phyloP scores from a whole-genome alignment of 1,140 invertebrate genomes.

The Paracyclopina nana region DNA sequence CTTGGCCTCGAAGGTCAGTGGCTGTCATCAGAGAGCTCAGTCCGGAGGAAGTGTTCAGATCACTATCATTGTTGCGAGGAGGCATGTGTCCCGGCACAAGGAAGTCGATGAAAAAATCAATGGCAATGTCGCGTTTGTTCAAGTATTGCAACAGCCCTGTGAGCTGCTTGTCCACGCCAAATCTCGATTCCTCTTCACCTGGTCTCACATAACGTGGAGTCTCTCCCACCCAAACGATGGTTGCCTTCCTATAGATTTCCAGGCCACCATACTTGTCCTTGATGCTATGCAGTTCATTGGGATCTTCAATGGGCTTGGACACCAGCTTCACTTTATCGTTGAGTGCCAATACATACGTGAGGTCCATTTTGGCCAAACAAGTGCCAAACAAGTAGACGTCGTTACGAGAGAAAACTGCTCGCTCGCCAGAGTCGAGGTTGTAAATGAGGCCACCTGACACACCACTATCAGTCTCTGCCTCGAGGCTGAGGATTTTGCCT shows the following conservation, averaged over 20 bases:
- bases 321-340: conserved; percentile 2
- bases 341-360: conserved; percentile 3
- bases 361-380: conserved; percentile 6
- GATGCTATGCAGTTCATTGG: not conserved
- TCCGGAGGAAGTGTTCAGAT: not conserved
- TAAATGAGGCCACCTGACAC: too few relatives aligned
- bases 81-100: too few relatives aligned
- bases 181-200: not conserved
- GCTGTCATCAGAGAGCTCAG: too few relatives aligned
- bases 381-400: not conserved
- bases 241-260: not conserved
- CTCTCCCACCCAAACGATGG: conserved; percentile 4
- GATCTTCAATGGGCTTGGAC: conserved; percentile 1
- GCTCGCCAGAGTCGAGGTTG: too few relatives aligned
- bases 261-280: conserved; percentile 1
- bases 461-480: too few relatives aligned
- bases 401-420: conserved; percentile 2
- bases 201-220: not conserved
- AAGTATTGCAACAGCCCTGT: too few relatives aligned
- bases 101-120: not conserved
- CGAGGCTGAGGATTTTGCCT: too few relatives aligned
- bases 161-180: too few relatives aligned
- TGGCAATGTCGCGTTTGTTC: not conserved
- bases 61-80: not conserved
- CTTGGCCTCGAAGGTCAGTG: not conserved